Evolutionary conservation across 2,113 vertebrate genomes (phyloP).

Genomic region (Poecile atricapillus): DNA sequence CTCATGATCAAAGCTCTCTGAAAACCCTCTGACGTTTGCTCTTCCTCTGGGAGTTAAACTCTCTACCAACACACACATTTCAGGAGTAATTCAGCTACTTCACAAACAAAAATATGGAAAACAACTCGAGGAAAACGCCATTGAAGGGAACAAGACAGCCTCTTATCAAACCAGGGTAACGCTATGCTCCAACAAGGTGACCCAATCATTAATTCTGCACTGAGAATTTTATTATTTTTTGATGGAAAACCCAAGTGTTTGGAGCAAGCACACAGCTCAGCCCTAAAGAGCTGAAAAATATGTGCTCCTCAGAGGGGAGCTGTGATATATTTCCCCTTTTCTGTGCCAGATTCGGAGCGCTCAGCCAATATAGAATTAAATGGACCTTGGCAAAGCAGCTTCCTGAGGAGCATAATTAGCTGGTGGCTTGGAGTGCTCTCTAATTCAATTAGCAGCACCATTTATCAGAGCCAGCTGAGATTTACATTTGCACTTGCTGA

Average conservation of each 20-base stretch:
- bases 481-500: slow-evolving; percentile 70
- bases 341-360: slow-evolving; percentile 40
- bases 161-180: background rate
- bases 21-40: background rate
- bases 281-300: slow-evolving; percentile 41
- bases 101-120: background rate
- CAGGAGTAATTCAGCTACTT: background rate
- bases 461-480: slow-evolving; percentile 69
- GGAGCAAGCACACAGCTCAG: background rate
- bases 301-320: slow-evolving; percentile 43
- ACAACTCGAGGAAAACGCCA: background rate
- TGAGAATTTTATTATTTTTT: background rate
- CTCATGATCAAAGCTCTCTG: background rate
- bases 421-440: slow-evolving; percentile 66
- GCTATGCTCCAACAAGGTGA: background rate
- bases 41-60: background rate
- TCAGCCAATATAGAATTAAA: slow-evolving; percentile 70
- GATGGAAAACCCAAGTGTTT: background rate
- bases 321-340: slow-evolving; percentile 10
- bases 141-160: background rate
- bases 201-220: background rate
- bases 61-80: background rate
- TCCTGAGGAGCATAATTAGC: slow-evolving; percentile 72
- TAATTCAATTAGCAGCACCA: slow-evolving; percentile 77
- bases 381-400: slow-evolving; percentile 68